phyloP scores from a whole-genome alignment of 2,888 invertebrate genomes.

The Congeria kusceri region DNA sequence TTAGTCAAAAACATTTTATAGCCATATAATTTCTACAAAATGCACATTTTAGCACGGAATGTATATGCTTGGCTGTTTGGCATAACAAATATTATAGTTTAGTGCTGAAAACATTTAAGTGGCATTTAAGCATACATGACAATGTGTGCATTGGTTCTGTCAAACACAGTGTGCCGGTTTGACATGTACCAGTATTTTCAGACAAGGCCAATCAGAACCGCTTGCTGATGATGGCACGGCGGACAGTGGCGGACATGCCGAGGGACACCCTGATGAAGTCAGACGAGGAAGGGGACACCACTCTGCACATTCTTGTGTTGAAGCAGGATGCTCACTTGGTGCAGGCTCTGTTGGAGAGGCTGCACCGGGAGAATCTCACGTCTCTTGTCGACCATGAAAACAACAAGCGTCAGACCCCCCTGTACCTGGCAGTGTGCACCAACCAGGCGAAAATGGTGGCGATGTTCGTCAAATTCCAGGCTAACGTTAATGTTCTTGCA shows the following conservation, averaged over 20 bases:
- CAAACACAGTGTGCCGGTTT: no score
- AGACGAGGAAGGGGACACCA: constrained; percentile 79
- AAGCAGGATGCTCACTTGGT: constrained; percentile 75
- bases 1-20: no score
- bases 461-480: constrained; percentile 72
- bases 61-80: no score
- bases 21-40: no score
- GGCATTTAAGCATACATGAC: no score
- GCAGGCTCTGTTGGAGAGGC: constrained; percentile 76
- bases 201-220: constrained; percentile 42
- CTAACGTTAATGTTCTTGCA: constrained; percentile 77
- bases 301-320: constrained; percentile 78
- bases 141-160: no score
- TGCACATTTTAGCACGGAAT: no score
- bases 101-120: no score
- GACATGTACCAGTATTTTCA: no score
- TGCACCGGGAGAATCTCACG: constrained; percentile 67
- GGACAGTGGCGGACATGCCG: constrained; percentile 76
- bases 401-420: constrained; percentile 77
- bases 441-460: constrained; percentile 77
- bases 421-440: constrained; percentile 77
- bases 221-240: constrained; percentile 71
- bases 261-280: constrained; percentile 64
- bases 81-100: no score
- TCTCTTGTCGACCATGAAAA: constrained; percentile 75